These are phyloP conservation scores for Peromyscus californicus DNA, from an alignment of 2,113 vertebrate species.

Conservation along the genomic window DNA sequence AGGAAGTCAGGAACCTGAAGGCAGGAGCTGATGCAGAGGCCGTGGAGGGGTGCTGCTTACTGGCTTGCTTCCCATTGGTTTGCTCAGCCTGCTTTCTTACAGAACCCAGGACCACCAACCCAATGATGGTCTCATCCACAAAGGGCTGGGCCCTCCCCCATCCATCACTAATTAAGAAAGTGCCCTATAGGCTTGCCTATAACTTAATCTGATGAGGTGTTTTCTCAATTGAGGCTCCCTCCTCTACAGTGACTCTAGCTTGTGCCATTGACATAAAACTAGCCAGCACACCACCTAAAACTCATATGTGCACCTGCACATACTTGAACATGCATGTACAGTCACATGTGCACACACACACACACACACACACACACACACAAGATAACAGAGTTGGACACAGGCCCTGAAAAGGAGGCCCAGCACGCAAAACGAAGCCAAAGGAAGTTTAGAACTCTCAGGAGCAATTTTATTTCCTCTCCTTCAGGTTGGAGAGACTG, in stretches of 20 bases:
- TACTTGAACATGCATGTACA: not conserved
- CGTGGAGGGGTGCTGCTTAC: not conserved
- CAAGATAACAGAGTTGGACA: not conserved
- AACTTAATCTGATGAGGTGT: not conserved
- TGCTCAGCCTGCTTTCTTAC: not conserved
- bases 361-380: no score
- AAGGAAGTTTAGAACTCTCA: not conserved
- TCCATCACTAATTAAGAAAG: not conserved
- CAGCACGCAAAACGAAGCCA: not conserved
- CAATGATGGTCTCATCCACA: not conserved
- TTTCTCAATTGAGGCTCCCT: not conserved
- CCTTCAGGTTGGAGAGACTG: not conserved
- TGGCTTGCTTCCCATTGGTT: not conserved
- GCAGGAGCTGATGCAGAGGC: not conserved
- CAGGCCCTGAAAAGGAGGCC: not conserved
- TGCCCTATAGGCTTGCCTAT: not conserved
- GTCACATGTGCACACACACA: no score
- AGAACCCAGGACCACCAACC: not conserved
- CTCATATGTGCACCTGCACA: not conserved
- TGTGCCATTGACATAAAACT: not conserved
- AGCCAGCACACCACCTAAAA: not conserved
- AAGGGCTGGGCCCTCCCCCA: not conserved
- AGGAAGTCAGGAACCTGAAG: not conserved
- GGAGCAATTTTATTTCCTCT: constrained; percentile 2
- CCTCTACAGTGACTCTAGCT: not conserved